A percentile compares a stretch with the other conserved stretches of the same genome.
Conservation (phyloP, 2,888 invertebrate species). For the Drosophila peninsularis region DNA sequence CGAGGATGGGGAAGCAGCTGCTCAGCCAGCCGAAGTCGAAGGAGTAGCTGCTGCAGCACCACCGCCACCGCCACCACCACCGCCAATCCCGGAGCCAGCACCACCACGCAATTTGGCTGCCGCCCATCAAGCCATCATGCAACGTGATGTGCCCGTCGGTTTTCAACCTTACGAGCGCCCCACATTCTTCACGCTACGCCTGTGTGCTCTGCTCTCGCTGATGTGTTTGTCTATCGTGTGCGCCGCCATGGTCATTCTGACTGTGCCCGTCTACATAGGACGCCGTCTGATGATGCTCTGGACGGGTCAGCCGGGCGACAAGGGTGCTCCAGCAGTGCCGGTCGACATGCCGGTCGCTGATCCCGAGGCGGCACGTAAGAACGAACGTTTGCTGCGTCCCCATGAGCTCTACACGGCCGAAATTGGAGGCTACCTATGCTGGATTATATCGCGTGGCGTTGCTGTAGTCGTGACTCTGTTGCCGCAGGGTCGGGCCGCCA, state of each 20-base stretch:
- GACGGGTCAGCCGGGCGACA: conserved; percentile 80
- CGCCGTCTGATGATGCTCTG: conserved; percentile 94
- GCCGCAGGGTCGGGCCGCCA: conserved; percentile 93
- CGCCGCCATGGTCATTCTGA: conserved; percentile 91
- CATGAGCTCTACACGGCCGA: conserved; percentile 99
- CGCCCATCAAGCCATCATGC: conserved; percentile 94
- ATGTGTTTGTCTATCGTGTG: conserved; percentile 94
- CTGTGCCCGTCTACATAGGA: conserved; percentile 96
- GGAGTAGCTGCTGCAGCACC: conserved; percentile 35
- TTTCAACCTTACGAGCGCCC: conserved; percentile 94
- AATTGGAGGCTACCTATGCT: conserved; percentile 96
- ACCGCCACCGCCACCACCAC: conserved; percentile 64
- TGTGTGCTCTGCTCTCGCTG: conserved; percentile 88
- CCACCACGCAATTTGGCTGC: conserved; percentile 88
- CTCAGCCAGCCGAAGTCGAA: conserved; percentile 65
- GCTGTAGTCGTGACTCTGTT: conserved; percentile 94
- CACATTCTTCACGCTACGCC: conserved; percentile 90
- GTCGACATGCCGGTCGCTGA: conserved; percentile 35
- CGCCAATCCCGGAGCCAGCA: conserved; percentile 82
- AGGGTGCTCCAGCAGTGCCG: conserved; percentile 5
- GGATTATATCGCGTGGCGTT: conserved; percentile 94
- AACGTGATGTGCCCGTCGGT: conserved; percentile 93
- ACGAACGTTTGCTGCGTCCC: conserved; percentile 87
- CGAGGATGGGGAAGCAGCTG: conserved; percentile 35
- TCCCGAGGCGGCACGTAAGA: conserved; percentile 60